phyloP scores from a whole-genome alignment of 2,797 vertebrate species.

The Gadopsis bispinosus region DNA sequence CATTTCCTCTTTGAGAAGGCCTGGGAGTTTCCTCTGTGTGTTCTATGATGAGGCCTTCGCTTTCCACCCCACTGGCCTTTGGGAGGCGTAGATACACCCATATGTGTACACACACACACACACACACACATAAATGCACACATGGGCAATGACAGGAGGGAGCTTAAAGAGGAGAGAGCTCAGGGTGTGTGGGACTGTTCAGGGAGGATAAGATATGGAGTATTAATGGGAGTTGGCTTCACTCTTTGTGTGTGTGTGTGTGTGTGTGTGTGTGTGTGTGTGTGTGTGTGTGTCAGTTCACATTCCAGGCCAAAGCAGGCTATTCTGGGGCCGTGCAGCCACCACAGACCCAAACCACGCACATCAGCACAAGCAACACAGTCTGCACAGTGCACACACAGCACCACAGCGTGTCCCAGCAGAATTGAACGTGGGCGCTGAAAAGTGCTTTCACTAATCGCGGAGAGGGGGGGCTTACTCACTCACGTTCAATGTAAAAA shows the following conservation, averaged over 20 bases:
- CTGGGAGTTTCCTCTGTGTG: slow-evolving; percentile 48
- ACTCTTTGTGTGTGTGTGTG: slow-evolving; percentile 25
- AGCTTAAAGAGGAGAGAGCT: slow-evolving; percentile 46
- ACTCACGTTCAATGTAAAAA: slow-evolving; percentile 57
- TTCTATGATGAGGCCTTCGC: slow-evolving; percentile 61
- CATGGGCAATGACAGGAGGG: slow-evolving; percentile 45
- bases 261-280: slow-evolving; percentile 18
- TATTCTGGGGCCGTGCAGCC: slow-evolving; percentile 72
- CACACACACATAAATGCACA: slow-evolving; percentile 38
- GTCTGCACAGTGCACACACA: slow-evolving; percentile 62
- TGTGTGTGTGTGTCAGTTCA: slow-evolving; percentile 62
- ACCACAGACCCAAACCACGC: slow-evolving; percentile 76
- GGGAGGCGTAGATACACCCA: slow-evolving; percentile 30
- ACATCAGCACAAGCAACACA: slow-evolving; percentile 70
- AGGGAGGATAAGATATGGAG: slow-evolving; percentile 66
- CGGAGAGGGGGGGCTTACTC: slow-evolving; percentile 37
- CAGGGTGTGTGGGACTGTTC: slow-evolving; percentile 56
- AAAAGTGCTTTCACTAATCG: slow-evolving; percentile 68
- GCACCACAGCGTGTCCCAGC: slow-evolving; percentile 57
- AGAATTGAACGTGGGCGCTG: slow-evolving; percentile 49
- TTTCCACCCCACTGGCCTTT: slow-evolving; percentile 57
- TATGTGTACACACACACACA: slow-evolving; percentile 29
- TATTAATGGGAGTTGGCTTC: slow-evolving; percentile 66
- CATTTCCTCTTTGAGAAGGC: slow-evolving; percentile 54
- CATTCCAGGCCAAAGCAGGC: slow-evolving; percentile 76